Evolutionary conservation across 1,140 invertebrate genomes (phyloP).

Genomic region (Pararge aegeria): DNA sequence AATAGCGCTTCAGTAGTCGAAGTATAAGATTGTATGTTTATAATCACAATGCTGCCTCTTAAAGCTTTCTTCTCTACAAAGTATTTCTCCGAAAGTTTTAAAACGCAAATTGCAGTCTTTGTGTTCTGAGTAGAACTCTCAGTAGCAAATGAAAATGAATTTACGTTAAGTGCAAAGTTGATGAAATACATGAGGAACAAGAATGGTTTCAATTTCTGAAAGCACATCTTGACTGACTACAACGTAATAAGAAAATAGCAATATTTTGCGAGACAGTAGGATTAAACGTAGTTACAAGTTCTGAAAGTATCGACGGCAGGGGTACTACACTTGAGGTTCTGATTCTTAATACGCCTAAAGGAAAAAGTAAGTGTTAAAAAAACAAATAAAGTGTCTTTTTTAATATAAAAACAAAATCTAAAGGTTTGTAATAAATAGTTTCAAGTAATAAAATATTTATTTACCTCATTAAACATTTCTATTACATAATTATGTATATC

Average conservation of each 20-base stretch:
- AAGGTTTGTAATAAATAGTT: no score
- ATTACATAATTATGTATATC: no score
- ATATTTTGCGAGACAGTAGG: background rate
- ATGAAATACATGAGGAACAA: conserved; percentile 20
- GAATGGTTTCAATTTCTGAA: background rate
- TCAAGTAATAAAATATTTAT: no score
- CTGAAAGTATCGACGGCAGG: background rate
- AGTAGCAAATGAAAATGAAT: conserved; percentile 48
- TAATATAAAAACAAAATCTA: no score
- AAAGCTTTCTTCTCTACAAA: conserved; percentile 76
- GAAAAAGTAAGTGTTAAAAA: no score
- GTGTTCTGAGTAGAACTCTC: conserved; percentile 52
- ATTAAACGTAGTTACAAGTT: background rate
- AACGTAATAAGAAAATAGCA: background rate
- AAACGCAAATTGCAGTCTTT: conserved; percentile 70
- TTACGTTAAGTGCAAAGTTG: conserved; percentile 18
- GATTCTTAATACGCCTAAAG: background rate
- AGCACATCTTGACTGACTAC: conserved; percentile 8
- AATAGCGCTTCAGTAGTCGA: conserved; percentile 64
- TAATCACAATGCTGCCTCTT: conserved; percentile 74
- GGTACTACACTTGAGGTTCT: background rate
- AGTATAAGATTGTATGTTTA: conserved; percentile 68
- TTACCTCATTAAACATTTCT: no score
- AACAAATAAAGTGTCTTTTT: background rate
- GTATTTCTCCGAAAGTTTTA: conserved; percentile 76